These are phyloP conservation scores for Ciconia nigra DNA, from an alignment of 2,797 vertebrate species.

Conservation along the genomic window DNA sequence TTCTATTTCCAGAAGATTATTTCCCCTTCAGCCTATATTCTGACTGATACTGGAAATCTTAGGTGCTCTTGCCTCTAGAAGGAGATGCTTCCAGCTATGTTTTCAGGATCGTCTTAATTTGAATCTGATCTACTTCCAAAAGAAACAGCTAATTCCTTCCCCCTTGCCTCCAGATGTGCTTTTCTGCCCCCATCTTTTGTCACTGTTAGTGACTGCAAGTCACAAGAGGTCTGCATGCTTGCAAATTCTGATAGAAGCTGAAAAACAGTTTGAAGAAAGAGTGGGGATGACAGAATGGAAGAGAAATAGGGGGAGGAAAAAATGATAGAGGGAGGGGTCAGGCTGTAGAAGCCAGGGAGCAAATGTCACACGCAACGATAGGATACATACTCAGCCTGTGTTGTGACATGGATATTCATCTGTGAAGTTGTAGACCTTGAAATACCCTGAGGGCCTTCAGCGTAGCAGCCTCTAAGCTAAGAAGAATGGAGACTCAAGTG, in stretches of 20 bases:
- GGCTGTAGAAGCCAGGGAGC: background rate
- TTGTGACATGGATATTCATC: background rate
- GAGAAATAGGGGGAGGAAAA: background rate
- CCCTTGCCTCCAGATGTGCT: background rate
- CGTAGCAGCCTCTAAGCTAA: background rate
- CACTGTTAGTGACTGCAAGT: background rate
- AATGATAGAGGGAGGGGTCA: background rate
- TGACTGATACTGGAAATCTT: fast-evolving
- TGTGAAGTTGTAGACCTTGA: background rate
- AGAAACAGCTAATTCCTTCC: background rate
- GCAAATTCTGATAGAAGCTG: background rate
- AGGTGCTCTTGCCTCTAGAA: background rate
- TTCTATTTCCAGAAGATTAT: background rate
- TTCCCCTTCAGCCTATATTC: background rate
- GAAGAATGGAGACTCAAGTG: background rate
- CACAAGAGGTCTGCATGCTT: background rate
- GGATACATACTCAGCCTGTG: fast-evolving
- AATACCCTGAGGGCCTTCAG: background rate
- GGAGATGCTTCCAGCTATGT: background rate
- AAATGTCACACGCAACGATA: fast-evolving
- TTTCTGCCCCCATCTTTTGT: background rate
- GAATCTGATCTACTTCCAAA: background rate
- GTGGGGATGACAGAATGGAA: background rate
- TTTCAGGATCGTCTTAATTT: background rate
- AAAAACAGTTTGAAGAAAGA: background rate